These are phyloP conservation scores for Teleogryllus occipitalis DNA, from an alignment of 1,140 invertebrate species.

Conservation along the genomic window DNA sequence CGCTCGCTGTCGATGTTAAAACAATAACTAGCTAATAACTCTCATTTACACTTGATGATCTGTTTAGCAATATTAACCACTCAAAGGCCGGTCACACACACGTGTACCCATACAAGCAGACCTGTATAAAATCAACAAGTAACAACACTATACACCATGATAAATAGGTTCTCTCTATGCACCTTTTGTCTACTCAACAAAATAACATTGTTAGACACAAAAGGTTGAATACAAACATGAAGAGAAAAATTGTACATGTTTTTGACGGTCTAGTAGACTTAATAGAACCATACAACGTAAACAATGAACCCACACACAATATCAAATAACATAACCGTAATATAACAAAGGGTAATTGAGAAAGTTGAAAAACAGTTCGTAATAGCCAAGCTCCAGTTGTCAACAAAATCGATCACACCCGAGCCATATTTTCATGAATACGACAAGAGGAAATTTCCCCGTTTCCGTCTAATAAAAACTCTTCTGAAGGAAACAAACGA, in stretches of 20 bases:
- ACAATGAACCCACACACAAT: not conserved
- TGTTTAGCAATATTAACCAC: constrained; percentile 5
- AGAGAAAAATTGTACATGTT: constrained; percentile 1
- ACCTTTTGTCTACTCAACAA: not conserved
- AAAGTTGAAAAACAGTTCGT: not conserved
- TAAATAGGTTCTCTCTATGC: constrained; percentile 4
- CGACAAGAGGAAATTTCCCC: too few relatives aligned
- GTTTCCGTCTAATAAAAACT: too few relatives aligned
- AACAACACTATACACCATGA: not conserved
- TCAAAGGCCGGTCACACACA: not conserved
- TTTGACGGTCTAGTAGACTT: not conserved
- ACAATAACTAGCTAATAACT: constrained; percentile 5
- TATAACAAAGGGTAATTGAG: constrained; percentile 5
- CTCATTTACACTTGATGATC: constrained; percentile 4
- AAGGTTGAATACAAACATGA: not conserved
- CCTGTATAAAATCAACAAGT: constrained; percentile 1
- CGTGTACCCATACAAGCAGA: not conserved
- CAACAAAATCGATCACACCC: not conserved
- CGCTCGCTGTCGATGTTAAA: not conserved
- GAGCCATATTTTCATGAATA: not conserved
- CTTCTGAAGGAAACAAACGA: too few relatives aligned
- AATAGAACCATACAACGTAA: not conserved
- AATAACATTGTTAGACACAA: constrained; percentile 1
- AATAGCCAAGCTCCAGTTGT: not conserved
- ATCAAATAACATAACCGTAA: constrained; percentile 1